These are phyloP conservation scores for Ramazzottius varieornatus DNA, from an alignment of 2,888 invertebrate species.

Conservation along the genomic window DNA sequence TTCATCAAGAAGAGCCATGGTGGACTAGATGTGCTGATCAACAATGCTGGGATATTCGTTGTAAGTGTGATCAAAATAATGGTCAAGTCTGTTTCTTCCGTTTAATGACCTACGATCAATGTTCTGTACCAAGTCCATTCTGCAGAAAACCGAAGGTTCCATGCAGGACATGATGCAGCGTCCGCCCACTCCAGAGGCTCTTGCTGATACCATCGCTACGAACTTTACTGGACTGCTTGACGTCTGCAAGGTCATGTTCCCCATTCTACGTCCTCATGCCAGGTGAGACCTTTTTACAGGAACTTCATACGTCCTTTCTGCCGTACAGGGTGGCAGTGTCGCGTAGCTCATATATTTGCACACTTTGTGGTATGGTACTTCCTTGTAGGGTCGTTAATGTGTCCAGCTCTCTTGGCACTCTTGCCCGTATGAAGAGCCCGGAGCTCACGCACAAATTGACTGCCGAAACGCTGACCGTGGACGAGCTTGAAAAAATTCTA, in stretches of 20 bases:
- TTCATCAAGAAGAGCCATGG: neutral
- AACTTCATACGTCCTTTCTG: neutral
- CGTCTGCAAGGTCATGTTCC: neutral
- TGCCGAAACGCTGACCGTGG: neutral
- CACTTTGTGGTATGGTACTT: neutral
- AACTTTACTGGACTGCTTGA: neutral
- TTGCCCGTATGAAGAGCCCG: neutral
- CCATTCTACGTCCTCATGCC: neutral
- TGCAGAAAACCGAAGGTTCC: no score
- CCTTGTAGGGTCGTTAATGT: slow-evolving; percentile 3
- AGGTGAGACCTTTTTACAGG: neutral
- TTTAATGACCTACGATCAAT: no score
- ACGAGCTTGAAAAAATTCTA: neutral
- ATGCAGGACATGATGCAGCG: no score
- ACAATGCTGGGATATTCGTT: neutral
- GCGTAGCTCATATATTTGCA: neutral
- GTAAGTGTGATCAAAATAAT: neutral
- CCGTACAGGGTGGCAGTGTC: neutral
- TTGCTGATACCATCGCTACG: neutral
- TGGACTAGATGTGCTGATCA: neutral
- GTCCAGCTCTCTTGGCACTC: neutral
- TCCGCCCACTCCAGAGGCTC: no score
- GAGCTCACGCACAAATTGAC: neutral
- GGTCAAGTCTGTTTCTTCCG: neutral
- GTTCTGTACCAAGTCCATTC: no score